Evolutionary conservation across 2,888 invertebrate genomes (phyloP), one percentile per base, ranked within the genome.

Genomic region (Athalia rosae): DNA sequence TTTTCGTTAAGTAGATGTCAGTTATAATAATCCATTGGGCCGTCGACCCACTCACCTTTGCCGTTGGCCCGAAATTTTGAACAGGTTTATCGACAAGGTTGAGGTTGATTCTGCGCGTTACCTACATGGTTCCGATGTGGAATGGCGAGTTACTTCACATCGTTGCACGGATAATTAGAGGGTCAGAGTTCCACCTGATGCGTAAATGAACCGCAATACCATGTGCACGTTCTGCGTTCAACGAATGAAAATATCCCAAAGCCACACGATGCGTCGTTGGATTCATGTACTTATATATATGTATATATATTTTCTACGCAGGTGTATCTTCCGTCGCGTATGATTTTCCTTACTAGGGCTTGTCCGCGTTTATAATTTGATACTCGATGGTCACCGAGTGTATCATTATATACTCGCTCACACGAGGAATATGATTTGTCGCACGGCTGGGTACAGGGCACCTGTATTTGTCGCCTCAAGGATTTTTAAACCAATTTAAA

Each of bases 1-100:
- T 71, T 71, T 58, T 71, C 71, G 58, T 41, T 41, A 71, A 71
- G 71, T 71, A 41, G 71, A 58, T 71, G 71, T 71, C 58, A 58
- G 58, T 71, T 41, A 71, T 56, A 45, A 71, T 56, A 71, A 71
- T 71, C 58, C 71, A 58, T 58, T 71, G 58, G 71, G 58, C 58
- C 58, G 50, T 71, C 71, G 71, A 71, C 56, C 58, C 50, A 71
- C 45, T 71, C 45, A 45, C 56, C 71, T 71, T 45, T 9, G 13
- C 58, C 45, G 71, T 56, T 71, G 8, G n/a, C 45, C 45, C 28
- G 28, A 28, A 28, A 6, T 58, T 13, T 58, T n/a, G 71, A 58
- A 43, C 41, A 71, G 41, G 13, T 43, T 15, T 41, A 58, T 58
- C n/a, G 28, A 28, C 28, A 28, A 28, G 28, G 28, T 28, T 28